phyloP scores from a whole-genome alignment of 2,797 vertebrate species.

The Calcarius lapponicus region DNA sequence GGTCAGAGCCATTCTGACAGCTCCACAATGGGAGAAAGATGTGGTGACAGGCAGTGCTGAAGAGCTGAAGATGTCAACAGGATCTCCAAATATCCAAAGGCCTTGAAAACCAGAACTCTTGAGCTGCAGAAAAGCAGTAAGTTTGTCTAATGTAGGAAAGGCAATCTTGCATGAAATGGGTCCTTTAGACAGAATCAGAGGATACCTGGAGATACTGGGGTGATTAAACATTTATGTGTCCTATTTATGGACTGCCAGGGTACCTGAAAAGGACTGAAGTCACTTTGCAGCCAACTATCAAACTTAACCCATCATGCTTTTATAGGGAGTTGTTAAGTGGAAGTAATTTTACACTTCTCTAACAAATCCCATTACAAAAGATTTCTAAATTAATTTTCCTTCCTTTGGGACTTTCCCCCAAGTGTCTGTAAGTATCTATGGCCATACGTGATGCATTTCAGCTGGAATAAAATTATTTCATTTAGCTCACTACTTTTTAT shows the following conservation, averaged over 20 bases:
- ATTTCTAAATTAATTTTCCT: background rate
- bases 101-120: background rate
- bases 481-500: background rate
- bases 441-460: background rate
- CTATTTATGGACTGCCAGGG: background rate
- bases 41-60: constrained; percentile 21
- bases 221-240: background rate
- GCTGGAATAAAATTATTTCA: background rate
- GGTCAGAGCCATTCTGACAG: constrained; percentile 48
- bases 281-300: background rate
- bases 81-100: background rate
- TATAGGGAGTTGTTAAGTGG: background rate
- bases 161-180: background rate
- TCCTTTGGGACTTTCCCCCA: background rate
- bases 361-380: background rate
- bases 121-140: background rate
- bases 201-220: background rate
- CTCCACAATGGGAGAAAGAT: constrained; percentile 30
- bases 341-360: background rate
- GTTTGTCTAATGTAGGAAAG: background rate
- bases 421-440: background rate
- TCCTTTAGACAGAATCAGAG: background rate
- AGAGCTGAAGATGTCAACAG: background rate
- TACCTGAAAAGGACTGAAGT: background rate
- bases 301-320: background rate